These are phyloP conservation scores for Leptinotarsa undecemlineata DNA, from an alignment of 1,140 invertebrate species.

Conservation along the genomic window DNA sequence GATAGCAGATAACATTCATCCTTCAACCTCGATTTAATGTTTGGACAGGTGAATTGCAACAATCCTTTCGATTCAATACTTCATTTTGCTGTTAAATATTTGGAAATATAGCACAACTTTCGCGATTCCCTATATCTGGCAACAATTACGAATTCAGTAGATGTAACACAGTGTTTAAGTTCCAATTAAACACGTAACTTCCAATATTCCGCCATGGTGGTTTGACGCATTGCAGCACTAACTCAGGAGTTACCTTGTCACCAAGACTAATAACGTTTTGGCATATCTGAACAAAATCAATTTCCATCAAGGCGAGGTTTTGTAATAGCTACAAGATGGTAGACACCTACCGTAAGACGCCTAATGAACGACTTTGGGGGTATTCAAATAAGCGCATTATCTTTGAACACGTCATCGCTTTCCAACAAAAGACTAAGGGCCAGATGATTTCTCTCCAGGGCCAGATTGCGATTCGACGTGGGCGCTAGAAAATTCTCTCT, in stretches of 20 bases:
- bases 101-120: background rate
- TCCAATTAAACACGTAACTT: slow-evolving; percentile 3
- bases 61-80: too few species aligned
- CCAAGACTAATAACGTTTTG: background rate
- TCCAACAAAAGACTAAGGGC: background rate
- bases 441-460: background rate
- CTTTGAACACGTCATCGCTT: background rate
- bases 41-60: too few species aligned
- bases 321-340: background rate
- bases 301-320: background rate
- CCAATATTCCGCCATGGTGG: slow-evolving; percentile 1
- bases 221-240: slow-evolving; percentile 7
- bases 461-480: background rate
- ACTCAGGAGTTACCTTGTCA: background rate
- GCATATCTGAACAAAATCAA: background rate
- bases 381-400: background rate
- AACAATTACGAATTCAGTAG: background rate
- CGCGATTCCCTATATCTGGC: background rate
- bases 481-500: background rate
- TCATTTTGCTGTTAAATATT: background rate
- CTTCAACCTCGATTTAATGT: too few species aligned
- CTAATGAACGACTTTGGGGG: background rate
- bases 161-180: background rate
- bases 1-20: too few species aligned
- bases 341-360: background rate